Percentiles rank a stretch among this genome's conserved stretches.
Evolutionary conservation across 2,797 vertebrate species (phyloP).

Genomic region (Uromys caudimaculatus): DNA sequence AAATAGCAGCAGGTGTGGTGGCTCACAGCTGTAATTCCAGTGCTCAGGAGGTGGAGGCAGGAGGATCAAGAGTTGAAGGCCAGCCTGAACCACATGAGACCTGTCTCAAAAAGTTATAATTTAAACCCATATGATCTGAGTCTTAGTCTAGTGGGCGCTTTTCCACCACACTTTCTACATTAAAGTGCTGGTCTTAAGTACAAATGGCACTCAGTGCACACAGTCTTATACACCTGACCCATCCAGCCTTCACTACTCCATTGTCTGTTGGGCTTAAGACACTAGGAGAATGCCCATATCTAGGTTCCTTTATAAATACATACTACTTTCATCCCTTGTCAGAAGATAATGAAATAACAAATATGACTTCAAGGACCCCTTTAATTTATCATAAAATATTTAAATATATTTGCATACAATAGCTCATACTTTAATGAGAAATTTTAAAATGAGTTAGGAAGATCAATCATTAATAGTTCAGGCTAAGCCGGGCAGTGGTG

Average conservation of each 20-base stretch:
- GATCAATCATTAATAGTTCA: background rate
- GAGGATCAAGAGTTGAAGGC: background rate
- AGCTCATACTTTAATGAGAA: conserved; percentile 31
- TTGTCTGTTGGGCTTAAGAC: rapidly evolving
- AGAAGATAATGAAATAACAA: background rate
- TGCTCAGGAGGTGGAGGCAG: background rate
- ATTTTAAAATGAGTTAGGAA: conserved; percentile 29
- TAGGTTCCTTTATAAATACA: background rate
- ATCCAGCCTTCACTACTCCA: rapidly evolving
- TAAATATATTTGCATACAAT: background rate
- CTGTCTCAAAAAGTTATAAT: background rate
- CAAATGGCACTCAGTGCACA: background rate
- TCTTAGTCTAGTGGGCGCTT: background rate
- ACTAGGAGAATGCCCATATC: background rate
- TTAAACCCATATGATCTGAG: background rate
- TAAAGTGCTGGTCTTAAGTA: background rate
- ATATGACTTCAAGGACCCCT: background rate
- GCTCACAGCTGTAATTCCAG: background rate
- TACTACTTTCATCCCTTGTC: background rate
- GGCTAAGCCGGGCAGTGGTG: too few relatives aligned
- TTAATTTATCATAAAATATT: conserved; percentile 17
- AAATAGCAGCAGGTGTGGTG: background rate
- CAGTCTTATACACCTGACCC: background rate
- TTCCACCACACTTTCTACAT: background rate
- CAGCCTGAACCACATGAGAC: background rate